Percentiles rank a stretch among this genome's conserved stretches.
phyloP scores from a whole-genome alignment of 2,113 vertebrate species.

The Phalacrocorax brasilianus region DNA sequence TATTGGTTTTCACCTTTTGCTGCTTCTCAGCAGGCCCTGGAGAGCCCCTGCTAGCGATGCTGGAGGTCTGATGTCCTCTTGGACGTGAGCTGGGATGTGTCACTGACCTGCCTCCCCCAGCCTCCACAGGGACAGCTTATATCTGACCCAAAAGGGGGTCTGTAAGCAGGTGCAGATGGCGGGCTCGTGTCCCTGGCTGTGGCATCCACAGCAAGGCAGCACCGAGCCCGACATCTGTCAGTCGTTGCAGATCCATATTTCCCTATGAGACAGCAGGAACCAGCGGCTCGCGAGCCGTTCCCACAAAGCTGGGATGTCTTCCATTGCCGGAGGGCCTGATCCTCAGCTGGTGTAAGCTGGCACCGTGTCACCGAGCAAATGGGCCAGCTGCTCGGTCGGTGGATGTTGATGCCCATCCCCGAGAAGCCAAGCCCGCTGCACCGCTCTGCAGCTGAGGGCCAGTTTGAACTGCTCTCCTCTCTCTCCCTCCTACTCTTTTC shows the following conservation, averaged over 20 bases:
- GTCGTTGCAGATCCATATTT: rapidly evolving
- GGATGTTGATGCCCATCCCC: neutral
- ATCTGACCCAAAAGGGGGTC: neutral
- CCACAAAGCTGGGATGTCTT: neutral
- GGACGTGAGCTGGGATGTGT: rapidly evolving
- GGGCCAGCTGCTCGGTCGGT: neutral
- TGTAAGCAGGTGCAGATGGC: neutral
- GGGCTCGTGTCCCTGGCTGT: rapidly evolving
- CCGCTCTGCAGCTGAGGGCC: neutral
- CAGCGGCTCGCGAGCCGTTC: rapidly evolving
- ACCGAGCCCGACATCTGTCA: neutral
- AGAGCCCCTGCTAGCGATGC: neutral
- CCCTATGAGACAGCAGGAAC: neutral
- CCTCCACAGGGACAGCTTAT: rapidly evolving
- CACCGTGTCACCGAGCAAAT: neutral
- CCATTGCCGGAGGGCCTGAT: neutral
- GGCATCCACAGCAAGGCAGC: neutral
- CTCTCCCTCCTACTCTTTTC: neutral
- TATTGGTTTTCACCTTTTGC: rapidly evolving
- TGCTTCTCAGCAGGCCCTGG: neutral
- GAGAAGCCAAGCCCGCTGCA: neutral
- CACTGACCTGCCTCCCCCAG: neutral
- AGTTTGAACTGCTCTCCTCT: neutral
- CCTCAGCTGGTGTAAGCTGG: slow-evolving; percentile 10
- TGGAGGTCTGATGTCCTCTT: neutral